Percentiles rank a stretch among this genome's conserved stretches.
Evolutionary conservation across 2,113 vertebrate genomes (phyloP).

Genomic region (Charina bottae): DNA sequence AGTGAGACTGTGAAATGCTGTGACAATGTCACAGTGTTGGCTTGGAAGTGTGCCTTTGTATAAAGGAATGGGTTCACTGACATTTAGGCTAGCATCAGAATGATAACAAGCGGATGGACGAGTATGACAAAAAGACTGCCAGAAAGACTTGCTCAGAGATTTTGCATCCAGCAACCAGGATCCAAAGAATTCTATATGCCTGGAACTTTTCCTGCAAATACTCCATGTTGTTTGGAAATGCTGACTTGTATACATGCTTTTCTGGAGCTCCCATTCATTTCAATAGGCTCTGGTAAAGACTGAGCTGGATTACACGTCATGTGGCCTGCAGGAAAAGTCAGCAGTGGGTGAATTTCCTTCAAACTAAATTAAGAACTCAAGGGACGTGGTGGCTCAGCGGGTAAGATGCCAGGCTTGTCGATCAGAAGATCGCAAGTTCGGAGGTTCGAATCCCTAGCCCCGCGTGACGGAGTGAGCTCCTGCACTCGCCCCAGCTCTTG

Average conservation of each 20-base stretch:
- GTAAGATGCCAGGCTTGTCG: no score
- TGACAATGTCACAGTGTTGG: background rate
- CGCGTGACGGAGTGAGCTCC: no score
- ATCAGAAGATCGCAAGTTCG: no score
- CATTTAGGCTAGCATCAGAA: background rate
- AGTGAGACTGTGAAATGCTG: background rate
- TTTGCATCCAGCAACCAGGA: background rate
- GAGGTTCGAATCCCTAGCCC: no score
- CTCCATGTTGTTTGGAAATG: background rate
- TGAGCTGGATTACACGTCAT: background rate
- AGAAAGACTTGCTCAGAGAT: background rate
- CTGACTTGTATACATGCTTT: background rate
- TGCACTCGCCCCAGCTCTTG: no score
- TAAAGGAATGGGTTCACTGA: background rate
- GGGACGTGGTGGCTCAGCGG: no score
- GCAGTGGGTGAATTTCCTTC: background rate
- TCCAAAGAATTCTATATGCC: background rate
- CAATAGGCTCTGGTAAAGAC: background rate
- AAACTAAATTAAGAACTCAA: background rate
- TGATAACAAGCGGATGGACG: no score
- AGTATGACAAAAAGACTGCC: background rate
- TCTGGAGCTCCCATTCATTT: background rate
- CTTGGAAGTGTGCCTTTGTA: background rate
- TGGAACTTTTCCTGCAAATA: background rate
- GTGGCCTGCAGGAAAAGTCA: background rate